Evolutionary conservation across 1,140 invertebrate genomes (phyloP).

Genomic region (Acarapis woodi): DNA sequence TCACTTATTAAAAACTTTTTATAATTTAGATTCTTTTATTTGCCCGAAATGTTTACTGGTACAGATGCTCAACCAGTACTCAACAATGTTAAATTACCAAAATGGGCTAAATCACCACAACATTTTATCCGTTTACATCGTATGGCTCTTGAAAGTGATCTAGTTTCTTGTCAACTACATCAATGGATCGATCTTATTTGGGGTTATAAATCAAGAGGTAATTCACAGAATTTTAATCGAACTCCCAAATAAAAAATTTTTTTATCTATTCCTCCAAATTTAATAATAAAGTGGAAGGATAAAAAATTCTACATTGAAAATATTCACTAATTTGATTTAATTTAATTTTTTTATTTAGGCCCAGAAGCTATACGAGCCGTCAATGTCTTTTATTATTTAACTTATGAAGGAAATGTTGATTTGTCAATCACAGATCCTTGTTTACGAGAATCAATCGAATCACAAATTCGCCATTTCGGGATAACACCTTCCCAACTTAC

Average conservation of each 20-base stretch:
- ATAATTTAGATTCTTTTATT: conserved; percentile 87
- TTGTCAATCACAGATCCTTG: conserved; percentile 18
- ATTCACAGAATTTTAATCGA: too few species aligned
- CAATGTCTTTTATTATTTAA: conserved; percentile 97
- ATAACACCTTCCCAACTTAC: conserved; percentile 89
- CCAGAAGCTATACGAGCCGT: conserved; percentile 86
- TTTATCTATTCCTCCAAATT: neutral
- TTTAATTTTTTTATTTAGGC: too few species aligned
- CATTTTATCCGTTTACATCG: conserved; percentile 91
- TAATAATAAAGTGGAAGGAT: neutral
- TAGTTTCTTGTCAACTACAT: conserved; percentile 94
- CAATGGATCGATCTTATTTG: conserved; percentile 99
- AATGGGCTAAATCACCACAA: conserved; percentile 84
- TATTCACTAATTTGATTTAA: too few species aligned
- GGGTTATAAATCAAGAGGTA: conserved; percentile 95
- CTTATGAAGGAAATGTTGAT: conserved; percentile 90
- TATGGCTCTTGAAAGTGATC: conserved; percentile 95
- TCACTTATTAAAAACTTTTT: too few species aligned
- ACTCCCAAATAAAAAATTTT: neutral
- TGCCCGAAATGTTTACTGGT: conserved; percentile 96
- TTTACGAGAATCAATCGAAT: conserved; percentile 48
- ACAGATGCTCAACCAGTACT: conserved; percentile 18
- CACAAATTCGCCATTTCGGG: conserved; percentile 91
- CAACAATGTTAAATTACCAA: conserved; percentile 48
- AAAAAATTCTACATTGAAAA: neutral